A percentile compares a stretch with the other conserved stretches of the same genome.
Conservation (phyloP, 2,888 invertebrate species). For the Patella ulyssiponensis region DNA sequence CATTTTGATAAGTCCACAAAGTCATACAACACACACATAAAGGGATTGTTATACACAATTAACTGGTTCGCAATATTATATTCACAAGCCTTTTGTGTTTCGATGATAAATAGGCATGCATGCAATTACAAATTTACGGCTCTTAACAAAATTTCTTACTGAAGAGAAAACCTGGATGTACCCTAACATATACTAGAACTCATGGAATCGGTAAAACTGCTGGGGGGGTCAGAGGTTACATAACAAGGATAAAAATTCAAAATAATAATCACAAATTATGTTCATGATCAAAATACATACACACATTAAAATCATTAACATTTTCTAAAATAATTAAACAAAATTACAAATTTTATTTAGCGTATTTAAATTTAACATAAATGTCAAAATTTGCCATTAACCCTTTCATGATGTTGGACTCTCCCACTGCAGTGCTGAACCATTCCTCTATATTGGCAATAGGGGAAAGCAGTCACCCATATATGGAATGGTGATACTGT, state of each 20-base stretch:
- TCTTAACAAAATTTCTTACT: slow-evolving; percentile 55
- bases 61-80: slow-evolving; percentile 23
- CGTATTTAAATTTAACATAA: no score
- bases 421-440: background rate
- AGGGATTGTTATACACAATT: slow-evolving; percentile 13
- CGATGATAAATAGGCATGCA: slow-evolving; percentile 62
- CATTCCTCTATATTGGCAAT: slow-evolving; percentile 1
- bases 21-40: slow-evolving; percentile 27
- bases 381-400: no score
- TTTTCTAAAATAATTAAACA: no score
- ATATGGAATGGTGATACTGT: slow-evolving; percentile 1
- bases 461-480: background rate
- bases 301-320: no score
- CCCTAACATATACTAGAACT: background rate
- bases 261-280: no score
- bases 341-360: no score
- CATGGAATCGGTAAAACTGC: background rate
- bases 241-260: no score
- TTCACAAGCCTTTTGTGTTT: slow-evolving; percentile 36
- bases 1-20: slow-evolving; percentile 14
- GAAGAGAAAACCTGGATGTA: background rate
- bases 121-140: slow-evolving; percentile 61
- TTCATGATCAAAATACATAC: no score
- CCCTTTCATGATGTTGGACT: background rate
- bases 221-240: background rate